Evolutionary conservation across 2,113 vertebrate genomes (phyloP).

Genomic region (Peromyscus polionotus): DNA sequence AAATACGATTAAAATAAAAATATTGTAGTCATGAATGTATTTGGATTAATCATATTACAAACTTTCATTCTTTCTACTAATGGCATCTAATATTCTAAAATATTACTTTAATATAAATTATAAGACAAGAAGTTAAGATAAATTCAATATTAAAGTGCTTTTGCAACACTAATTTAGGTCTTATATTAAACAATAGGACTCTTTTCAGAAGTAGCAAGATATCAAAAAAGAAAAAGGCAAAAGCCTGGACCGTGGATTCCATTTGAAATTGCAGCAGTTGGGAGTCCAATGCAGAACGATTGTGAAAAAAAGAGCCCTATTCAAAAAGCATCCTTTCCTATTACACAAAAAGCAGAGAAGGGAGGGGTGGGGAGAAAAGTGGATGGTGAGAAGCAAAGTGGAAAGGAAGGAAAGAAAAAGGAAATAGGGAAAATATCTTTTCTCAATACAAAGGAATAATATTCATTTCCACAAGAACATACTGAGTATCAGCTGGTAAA

Average conservation of each 20-base stretch:
- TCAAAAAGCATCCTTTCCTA: neutral
- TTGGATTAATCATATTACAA: neutral
- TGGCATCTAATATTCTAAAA: constrained; percentile 44
- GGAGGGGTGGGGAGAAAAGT: no score
- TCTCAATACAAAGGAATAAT: neutral
- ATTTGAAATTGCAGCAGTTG: neutral
- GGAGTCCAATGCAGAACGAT: neutral
- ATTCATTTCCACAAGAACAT: neutral
- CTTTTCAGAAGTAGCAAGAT: neutral
- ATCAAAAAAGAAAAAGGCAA: neutral
- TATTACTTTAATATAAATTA: constrained; percentile 16
- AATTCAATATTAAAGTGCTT: constrained; percentile 9
- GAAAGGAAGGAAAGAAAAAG: neutral
- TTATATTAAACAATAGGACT: neutral
- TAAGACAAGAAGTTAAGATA: constrained; percentile 15
- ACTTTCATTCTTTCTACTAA: constrained; percentile 51
- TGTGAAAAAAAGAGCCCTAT: neutral
- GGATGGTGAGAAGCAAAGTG: no score
- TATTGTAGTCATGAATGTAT: neutral
- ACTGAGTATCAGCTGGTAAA: neutral
- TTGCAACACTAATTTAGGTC: constrained; percentile 22
- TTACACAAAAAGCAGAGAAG: neutral
- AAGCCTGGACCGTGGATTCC: neutral
- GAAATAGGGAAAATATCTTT: neutral
- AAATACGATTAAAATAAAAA: constrained; percentile 10